Base-by-base conservation (phyloP, 2,797 vertebrate species). In the Darevskia mixta region DNA sequence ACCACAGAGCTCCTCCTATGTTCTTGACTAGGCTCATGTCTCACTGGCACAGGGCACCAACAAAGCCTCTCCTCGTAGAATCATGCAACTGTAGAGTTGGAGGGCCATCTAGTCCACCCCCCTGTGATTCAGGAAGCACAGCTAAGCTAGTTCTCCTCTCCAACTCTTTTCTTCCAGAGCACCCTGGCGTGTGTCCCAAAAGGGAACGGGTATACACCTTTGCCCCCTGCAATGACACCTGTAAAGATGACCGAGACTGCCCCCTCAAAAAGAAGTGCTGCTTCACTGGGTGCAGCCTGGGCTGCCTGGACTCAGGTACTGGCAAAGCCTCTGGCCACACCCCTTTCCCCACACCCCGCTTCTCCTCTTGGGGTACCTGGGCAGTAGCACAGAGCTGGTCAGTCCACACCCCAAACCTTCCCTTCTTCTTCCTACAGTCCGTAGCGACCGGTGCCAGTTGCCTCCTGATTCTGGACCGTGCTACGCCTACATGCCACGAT, bases 401-500 rank as follows among this genome's bases (percentile, higher is more conserved):
- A n/a, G 11, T 2, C 38, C 38, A 8, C 43, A 11, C 4, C 64
- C 25, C 3, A 8, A 2, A 3, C 4, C 32, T 78, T 69, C n/a
- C 64, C 5, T 38, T 58, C 20, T 71, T n/a, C 43, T 32, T 29
- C 76, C 73, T 5, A 29, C 67, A 88, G 82, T 45, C 0, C 66
- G 49, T 35, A 71, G 11, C 8, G 1, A 58, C 2, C 82, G 1
- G 35, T 90, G 86, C 61, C 78, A 67, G 4, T 45, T 87, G 67
- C 35, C 82, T 0, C 1, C 32, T 0, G 55, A 20, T 4, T 1
- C 1, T 0, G 83, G 88, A 1, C 78, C 35, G 5, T 88, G 86
- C 23, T 1, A 3, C 1, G 23, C 1, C 0, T 3, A 3, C 9
- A 8, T 38, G 0, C n/a, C 0, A 1, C 86, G 71, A 1, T 71